phyloP scores from a whole-genome alignment of 2,113 vertebrate species.

The Onychostoma macrolepis region DNA sequence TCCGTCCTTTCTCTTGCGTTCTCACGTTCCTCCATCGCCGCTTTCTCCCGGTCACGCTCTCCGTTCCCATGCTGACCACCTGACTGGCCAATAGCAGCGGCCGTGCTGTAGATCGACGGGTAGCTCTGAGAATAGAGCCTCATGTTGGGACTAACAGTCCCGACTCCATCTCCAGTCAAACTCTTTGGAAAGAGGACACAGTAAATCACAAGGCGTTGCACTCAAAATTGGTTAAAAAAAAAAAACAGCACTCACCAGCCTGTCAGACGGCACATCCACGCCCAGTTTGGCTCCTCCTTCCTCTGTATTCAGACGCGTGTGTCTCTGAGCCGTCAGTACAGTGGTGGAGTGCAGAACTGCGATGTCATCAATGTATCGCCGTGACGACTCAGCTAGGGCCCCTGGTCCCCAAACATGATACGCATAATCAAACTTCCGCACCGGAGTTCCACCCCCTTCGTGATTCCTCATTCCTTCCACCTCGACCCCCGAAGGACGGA shows the following conservation, averaged over 20 bases:
- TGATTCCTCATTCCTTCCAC: conserved; percentile 63
- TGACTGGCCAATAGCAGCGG: conserved; percentile 51
- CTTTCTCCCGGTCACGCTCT: conserved; percentile 67
- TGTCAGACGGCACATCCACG: conserved; percentile 64
- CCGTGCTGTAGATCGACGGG: conserved; percentile 79
- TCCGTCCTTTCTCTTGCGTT: conserved; percentile 64
- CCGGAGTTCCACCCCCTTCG: conserved; percentile 59
- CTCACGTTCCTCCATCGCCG: conserved; percentile 56
- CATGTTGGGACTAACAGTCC: conserved; percentile 66
- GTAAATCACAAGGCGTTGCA: background rate
- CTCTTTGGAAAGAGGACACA: conserved; percentile 55
- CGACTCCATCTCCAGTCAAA: conserved; percentile 63
- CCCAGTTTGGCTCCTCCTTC: conserved; percentile 62
- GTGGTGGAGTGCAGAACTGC: conserved; percentile 85
- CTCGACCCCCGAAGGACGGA: conserved; percentile 56
- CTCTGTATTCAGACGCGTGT: conserved; percentile 61
- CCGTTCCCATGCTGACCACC: conserved; percentile 63
- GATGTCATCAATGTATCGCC: conserved; percentile 88
- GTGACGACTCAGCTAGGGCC: conserved; percentile 81
- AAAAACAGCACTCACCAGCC: conserved; percentile 55
- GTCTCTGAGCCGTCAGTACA: conserved; percentile 74
- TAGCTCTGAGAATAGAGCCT: conserved; percentile 82
- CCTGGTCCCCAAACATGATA: conserved; percentile 85
- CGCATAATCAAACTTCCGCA: conserved; percentile 72
- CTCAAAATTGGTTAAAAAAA: background rate